Percentiles rank a stretch among this genome's conserved stretches.
Conservation (phyloP, 2,797 vertebrate species). For the Xyrichtys novacula region DNA sequence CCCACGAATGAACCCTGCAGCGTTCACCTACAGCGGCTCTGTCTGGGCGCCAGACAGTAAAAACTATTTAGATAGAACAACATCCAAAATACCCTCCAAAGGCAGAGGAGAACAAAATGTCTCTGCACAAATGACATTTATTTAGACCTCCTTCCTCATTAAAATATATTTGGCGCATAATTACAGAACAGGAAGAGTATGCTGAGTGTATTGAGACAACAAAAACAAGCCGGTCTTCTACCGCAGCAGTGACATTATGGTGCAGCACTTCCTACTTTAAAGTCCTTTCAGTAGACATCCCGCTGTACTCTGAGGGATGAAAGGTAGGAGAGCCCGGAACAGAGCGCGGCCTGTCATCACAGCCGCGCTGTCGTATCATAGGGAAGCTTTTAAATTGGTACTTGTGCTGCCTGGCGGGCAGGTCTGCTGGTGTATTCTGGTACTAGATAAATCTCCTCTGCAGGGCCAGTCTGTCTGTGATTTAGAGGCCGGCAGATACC, state of each 20-base stretch:
- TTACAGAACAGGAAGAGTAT: slow-evolving; percentile 78
- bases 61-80: slow-evolving; percentile 33
- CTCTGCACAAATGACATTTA: slow-evolving; percentile 68
- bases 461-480: slow-evolving; percentile 59
- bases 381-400: slow-evolving; percentile 71
- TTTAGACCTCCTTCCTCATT: slow-evolving; percentile 80
- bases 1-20: slow-evolving; percentile 39
- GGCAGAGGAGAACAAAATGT: slow-evolving; percentile 36
- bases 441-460: slow-evolving; percentile 64
- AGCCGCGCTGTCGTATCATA: slow-evolving; percentile 61
- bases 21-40: slow-evolving; percentile 26
- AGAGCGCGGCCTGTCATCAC: slow-evolving; percentile 70
- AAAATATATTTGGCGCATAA: slow-evolving; percentile 84
- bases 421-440: slow-evolving; percentile 64
- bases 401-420: slow-evolving; percentile 60
- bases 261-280: slow-evolving; percentile 56
- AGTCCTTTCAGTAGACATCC: slow-evolving; percentile 45
- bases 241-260: slow-evolving; percentile 53
- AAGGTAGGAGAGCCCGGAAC: slow-evolving; percentile 62
- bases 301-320: slow-evolving; percentile 56
- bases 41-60: slow-evolving; percentile 44
- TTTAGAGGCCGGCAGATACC: slow-evolving; percentile 48
- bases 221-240: slow-evolving; percentile 46
- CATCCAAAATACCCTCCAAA: slow-evolving; percentile 34
- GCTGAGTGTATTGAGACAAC: slow-evolving; percentile 52